Base-by-base conservation (phyloP, 2,797 vertebrate genomes). In the Cetoscarus ocellatus region DNA sequence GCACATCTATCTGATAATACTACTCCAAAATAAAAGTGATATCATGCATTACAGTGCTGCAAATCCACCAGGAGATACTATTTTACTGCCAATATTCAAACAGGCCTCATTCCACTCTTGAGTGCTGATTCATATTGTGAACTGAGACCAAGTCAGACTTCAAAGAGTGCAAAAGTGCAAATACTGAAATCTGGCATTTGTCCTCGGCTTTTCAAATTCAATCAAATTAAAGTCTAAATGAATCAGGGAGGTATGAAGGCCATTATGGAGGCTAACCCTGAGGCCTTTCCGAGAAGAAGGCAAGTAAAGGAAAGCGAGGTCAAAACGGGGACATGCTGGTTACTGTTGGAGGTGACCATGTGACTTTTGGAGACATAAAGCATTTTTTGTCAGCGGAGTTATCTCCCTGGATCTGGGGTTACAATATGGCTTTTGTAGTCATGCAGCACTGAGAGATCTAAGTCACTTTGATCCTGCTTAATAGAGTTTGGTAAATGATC, bases 401-500 rank as follows among this genome's bases (percentile, higher is more conserved):
- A 90, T 94, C 91, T 89, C 67, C 84, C 76, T 79, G 78, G 83
- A 86, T 89, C 89, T 90, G 91, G 73, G 63, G 83, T 90, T 91
- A 95, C 93, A 95, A 94, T 92, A 91, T 91, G 86, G 87, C 92
- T 94, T 94, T 94, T 94, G 94, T 95, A 93, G 90, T 90, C 87
- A 86, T 78, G 86, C 86, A 85, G 88, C 69, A 81, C 78, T 84
- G 86, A 87, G 76, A 94, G 92, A 94, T 93, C 92, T 84, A 89
- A 94, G 93, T 87, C 79, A 82, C 94, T 95, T 94, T 95, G 94
- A 95, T 95, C 93, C 90, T 42, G 62, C 82, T 92, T 94, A 94
- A 94, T 92, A 93, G 92, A 93, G 91, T 93, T 94, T 94, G 90
- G 93, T 91, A 94, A 94, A 94, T 88, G 91, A 94, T 95, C 93